phyloP scores from a whole-genome alignment of 2,888 invertebrate species.

The Agriotes lineatus region DNA sequence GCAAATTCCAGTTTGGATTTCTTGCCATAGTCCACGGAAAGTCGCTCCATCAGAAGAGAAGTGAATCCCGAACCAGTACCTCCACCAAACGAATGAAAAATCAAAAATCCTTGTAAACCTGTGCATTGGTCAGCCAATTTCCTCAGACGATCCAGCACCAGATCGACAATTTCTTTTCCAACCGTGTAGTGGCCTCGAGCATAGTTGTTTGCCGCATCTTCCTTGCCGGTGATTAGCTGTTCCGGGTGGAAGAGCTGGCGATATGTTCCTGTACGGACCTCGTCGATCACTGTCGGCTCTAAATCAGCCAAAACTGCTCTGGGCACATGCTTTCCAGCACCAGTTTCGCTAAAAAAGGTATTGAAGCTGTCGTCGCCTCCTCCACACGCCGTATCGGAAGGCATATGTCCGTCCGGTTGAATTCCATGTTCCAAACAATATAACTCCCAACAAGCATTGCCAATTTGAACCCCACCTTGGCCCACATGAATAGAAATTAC shows the following conservation, averaged over 20 bases:
- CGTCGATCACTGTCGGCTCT: constrained; percentile 76
- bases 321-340: constrained; percentile 72
- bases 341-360: constrained; percentile 63
- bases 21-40: constrained; percentile 93
- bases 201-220: constrained; percentile 89
- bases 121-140: constrained; percentile 83
- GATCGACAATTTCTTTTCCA: constrained; percentile 79
- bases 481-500: constrained; percentile 75
- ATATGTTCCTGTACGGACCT: constrained; percentile 77
- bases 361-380: constrained; percentile 62
- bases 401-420: constrained; percentile 67
- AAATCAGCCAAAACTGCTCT: constrained; percentile 76
- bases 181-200: constrained; percentile 87
- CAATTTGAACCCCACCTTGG: constrained; percentile 65
- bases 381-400: constrained; percentile 65
- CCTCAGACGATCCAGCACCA: constrained; percentile 75
- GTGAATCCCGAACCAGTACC: constrained; percentile 95
- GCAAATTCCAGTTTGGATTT: constrained; percentile 92
- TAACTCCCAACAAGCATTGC: constrained; percentile 64
- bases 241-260: constrained; percentile 91
- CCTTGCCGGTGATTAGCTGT: constrained; percentile 89
- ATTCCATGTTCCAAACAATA: constrained; percentile 64
- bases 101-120: constrained; percentile 85
- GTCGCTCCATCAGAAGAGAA: constrained; percentile 90
- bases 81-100: constrained; percentile 94